phyloP scores from a whole-genome alignment of 1,140 invertebrate species.

The Homarus americanus region DNA sequence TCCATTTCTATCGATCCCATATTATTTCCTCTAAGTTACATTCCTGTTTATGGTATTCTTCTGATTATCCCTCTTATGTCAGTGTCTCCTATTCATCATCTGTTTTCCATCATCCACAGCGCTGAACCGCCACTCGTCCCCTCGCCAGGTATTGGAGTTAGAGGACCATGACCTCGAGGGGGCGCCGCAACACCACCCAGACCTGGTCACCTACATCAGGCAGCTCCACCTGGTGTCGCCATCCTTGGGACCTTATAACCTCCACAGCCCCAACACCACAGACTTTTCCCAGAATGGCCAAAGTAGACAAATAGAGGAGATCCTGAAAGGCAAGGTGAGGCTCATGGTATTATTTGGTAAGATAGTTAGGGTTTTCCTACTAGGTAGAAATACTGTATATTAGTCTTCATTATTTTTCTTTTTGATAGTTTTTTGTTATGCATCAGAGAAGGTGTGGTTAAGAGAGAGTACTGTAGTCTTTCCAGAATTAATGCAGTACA shows the following conservation, averaged over 20 bases:
- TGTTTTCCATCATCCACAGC: too few relatives aligned
- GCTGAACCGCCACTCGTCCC: conserved; percentile 30
- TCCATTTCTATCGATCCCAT: too few relatives aligned
- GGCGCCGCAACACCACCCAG: conserved; percentile 85
- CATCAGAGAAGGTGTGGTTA: too few relatives aligned
- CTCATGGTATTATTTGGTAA: too few relatives aligned
- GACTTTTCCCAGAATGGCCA: conserved; percentile 79
- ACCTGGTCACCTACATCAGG: conserved; percentile 85
- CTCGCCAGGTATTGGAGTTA: conserved; percentile 43
- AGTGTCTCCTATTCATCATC: too few relatives aligned
- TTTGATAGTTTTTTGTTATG: too few relatives aligned
- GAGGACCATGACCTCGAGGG: conserved; percentile 85
- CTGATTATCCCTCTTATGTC: too few relatives aligned
- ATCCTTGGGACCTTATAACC: conserved; percentile 77
- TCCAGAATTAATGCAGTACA: neutral
- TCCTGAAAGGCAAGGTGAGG: conserved; percentile 53
- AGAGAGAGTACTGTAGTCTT: neutral
- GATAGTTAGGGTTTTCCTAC: too few relatives aligned
- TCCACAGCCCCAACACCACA: conserved; percentile 79
- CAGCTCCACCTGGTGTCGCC: conserved; percentile 82
- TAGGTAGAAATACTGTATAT: too few relatives aligned
- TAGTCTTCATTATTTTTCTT: too few relatives aligned
- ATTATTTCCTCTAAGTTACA: too few relatives aligned
- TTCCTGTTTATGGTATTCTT: too few relatives aligned
- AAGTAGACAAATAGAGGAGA: conserved; percentile 38